A percentile compares a stretch with the other conserved stretches of the same genome.
phyloP scores from a whole-genome alignment of 2,113 vertebrate genomes.

The Atrichornis clamosus region DNA sequence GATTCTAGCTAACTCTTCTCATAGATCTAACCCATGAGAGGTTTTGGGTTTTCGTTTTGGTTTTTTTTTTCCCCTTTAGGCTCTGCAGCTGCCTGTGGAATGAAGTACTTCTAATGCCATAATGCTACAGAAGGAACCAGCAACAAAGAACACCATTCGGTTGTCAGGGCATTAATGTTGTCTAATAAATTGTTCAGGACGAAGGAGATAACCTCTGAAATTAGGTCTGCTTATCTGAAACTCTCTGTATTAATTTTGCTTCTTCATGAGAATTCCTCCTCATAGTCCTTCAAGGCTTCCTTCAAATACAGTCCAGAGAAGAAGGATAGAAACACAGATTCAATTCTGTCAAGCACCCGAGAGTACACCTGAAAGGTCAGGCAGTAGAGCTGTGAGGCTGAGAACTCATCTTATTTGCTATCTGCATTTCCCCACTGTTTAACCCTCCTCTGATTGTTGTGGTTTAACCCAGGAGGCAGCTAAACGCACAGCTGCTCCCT shows the following conservation, averaged over 20 bases:
- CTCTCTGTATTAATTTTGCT: neutral
- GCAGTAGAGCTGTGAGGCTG: neutral
- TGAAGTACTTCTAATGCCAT: neutral
- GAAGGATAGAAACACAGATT: neutral
- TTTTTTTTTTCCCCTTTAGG: rapidly evolving
- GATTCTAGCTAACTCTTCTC: neutral
- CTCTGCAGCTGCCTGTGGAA: neutral
- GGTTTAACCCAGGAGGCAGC: neutral
- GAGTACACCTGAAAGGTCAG: neutral
- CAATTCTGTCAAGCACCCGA: neutral
- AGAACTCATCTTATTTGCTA: neutral
- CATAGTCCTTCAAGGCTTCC: neutral
- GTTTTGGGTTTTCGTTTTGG: neutral
- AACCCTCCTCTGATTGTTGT: neutral
- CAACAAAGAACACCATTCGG: neutral
- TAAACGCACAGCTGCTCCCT: neutral
- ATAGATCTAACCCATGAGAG: neutral
- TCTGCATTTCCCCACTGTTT: neutral
- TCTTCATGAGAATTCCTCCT: neutral
- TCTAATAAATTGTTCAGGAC: neutral
- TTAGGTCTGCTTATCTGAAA: neutral
- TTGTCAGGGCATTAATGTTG: neutral
- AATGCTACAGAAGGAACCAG: neutral
- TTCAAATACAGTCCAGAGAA: neutral
- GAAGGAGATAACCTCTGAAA: neutral